Conservation (phyloP, 2,113 vertebrate genomes). For the Acrocephalus arundinaceus region DNA sequence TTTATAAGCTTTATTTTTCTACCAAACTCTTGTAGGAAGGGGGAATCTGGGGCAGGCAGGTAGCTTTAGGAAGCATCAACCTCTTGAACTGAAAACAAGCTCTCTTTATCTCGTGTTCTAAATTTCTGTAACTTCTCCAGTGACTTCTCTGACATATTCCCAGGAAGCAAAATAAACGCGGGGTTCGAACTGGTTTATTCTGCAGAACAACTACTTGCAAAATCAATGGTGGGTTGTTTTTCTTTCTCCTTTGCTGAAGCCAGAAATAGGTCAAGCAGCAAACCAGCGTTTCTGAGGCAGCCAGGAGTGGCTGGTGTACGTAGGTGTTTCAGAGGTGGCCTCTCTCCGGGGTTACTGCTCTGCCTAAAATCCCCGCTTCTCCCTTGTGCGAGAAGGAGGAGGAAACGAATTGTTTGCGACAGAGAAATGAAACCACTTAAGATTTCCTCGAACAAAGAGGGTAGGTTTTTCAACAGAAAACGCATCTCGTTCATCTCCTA, state of each 20-base stretch:
- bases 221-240: slow-evolving; percentile 28
- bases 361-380: slow-evolving; percentile 21
- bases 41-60: neutral
- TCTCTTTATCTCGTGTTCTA: slow-evolving; percentile 4
- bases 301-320: neutral
- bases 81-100: neutral
- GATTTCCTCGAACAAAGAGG: slow-evolving; percentile 9
- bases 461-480: neutral
- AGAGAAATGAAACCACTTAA: slow-evolving; percentile 40
- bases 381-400: slow-evolving; percentile 40
- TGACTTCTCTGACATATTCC: slow-evolving; percentile 8
- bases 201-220: neutral
- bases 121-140: neutral
- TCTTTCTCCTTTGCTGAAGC: neutral
- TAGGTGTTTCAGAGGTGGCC: slow-evolving; percentile 57
- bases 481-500: neutral
- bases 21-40: neutral
- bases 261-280: slow-evolving; percentile 63
- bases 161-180: slow-evolving; percentile 6
- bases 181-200: neutral
- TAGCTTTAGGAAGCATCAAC: neutral
- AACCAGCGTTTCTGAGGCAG: slow-evolving; percentile 26
- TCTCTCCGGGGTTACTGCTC: slow-evolving; percentile 42
- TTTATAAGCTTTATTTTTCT: neutral
- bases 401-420: slow-evolving; percentile 55